Evolutionary conservation across 2,888 invertebrate genomes (phyloP).

Genomic region (Xestoiulus laeticollis): DNA sequence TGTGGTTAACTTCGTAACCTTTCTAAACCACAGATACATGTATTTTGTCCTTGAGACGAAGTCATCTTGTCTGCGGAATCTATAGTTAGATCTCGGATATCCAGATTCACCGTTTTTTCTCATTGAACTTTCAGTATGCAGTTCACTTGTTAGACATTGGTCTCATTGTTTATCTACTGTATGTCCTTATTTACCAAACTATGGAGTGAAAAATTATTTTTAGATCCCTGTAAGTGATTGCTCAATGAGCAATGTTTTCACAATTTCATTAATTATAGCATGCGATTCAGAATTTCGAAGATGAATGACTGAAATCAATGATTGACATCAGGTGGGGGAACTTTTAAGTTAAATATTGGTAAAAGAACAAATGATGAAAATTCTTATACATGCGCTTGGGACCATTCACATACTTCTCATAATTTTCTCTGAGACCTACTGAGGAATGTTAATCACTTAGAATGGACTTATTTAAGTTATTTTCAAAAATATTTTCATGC

Average conservation of each 20-base stretch:
- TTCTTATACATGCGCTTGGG: no score
- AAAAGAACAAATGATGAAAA: no score
- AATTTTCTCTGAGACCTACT: no score
- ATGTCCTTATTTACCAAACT: neutral
- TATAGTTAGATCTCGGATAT: neutral
- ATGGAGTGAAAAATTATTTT: neutral
- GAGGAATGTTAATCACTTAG: no score
- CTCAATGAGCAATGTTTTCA: neutral
- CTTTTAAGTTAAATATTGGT: no score
- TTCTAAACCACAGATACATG: neutral
- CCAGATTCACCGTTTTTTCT: neutral
- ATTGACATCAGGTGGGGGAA: no score
- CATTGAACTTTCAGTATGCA: neutral
- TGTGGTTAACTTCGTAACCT: neutral
- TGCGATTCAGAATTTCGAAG: no score
- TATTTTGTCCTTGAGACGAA: neutral
- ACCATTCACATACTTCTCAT: no score
- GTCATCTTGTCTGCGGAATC: neutral
- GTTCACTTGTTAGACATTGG: neutral
- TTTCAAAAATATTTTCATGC: no score
- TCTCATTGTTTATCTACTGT: neutral
- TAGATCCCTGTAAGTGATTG: neutral
- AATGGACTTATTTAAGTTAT: no score
- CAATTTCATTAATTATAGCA: neutral
- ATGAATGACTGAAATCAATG: no score